Conservation (phyloP, 2,113 vertebrate species). For the Poeciliopsis prolifica region DNA sequence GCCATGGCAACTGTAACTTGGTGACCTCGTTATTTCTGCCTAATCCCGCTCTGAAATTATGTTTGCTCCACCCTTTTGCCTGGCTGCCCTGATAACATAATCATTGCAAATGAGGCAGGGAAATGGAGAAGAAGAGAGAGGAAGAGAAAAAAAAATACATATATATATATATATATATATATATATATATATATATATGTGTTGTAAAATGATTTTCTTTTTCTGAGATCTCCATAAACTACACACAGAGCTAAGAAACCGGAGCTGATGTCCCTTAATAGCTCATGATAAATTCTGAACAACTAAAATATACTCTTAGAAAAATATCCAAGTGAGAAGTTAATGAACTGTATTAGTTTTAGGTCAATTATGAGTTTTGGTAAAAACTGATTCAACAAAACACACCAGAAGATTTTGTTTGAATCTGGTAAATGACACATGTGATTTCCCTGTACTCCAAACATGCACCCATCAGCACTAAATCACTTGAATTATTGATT, state of each 20-base stretch:
- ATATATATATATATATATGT: constrained; percentile 17
- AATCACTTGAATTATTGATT: constrained; percentile 75
- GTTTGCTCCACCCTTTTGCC: constrained; percentile 99
- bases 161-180: constrained; percentile 5
- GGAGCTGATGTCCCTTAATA: constrained; percentile 19
- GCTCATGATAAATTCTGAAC: background rate
- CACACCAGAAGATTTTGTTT: constrained; percentile 40
- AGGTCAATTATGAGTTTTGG: constrained; percentile 53
- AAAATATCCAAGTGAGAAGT: constrained; percentile 40
- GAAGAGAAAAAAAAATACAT: constrained; percentile 1
- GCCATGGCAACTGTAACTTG: constrained; percentile 99
- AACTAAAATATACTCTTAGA: constrained; percentile 61
- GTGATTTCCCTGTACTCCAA: constrained; percentile 25
- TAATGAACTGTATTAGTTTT: constrained; percentile 66
- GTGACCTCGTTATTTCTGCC: constrained; percentile 99
- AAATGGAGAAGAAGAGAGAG: constrained; percentile 66
- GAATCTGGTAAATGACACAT: constrained; percentile 30
- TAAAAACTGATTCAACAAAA: constrained; percentile 25
- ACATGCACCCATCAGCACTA: constrained; percentile 16
- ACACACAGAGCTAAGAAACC: constrained; percentile 4
- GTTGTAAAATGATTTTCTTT: constrained; percentile 30
- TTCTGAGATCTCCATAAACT: constrained; percentile 27
- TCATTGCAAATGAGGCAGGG: constrained; percentile 97
- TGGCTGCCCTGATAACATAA: constrained; percentile 99
- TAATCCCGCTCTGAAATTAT: constrained; percentile 99